These are phyloP conservation scores for Reinhardtius hippoglossoides DNA, from an alignment of 2,113 vertebrate genomes.

Conservation along the genomic window DNA sequence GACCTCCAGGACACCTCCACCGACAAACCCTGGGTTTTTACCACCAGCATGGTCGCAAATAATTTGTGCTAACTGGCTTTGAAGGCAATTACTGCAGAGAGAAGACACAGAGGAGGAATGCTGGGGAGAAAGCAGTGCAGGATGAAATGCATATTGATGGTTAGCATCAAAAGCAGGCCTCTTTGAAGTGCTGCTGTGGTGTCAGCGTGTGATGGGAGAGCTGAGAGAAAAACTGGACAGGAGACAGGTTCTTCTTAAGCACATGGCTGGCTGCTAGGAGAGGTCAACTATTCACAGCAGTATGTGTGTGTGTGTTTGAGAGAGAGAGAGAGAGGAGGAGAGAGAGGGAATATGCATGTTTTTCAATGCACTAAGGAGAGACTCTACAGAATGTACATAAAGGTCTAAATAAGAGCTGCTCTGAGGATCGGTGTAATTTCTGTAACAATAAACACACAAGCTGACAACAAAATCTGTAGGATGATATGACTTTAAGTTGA, in stretches of 20 bases:
- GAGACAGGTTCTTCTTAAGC: conserved; percentile 65
- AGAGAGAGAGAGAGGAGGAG: background rate
- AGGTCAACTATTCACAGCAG: conserved; percentile 41
- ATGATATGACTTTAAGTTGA: too few relatives aligned
- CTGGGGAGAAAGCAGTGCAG: conserved; percentile 62
- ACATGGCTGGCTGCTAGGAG: conserved; percentile 47
- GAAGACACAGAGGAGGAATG: conserved; percentile 67
- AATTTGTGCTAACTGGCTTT: conserved; percentile 79
- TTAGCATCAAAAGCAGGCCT: conserved; percentile 73
- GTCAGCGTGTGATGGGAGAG: conserved; percentile 70
- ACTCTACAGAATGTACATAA: too few relatives aligned
- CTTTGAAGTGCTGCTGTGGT: conserved; percentile 77
- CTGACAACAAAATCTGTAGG: too few relatives aligned
- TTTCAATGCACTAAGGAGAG: too few relatives aligned
- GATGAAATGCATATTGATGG: conserved; percentile 79
- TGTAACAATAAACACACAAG: too few relatives aligned
- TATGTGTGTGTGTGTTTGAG: conserved; percentile 17
- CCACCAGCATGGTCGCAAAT: conserved; percentile 64
- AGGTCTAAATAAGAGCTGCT: too few relatives aligned
- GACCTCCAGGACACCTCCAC: conserved; percentile 63
- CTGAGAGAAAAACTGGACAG: conserved; percentile 60
- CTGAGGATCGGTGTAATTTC: too few relatives aligned
- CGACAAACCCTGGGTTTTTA: conserved; percentile 47
- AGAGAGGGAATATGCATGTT: too few relatives aligned
- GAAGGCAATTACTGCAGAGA: conserved; percentile 75